These are phyloP conservation scores for Meganola albula DNA, from an alignment of 2,888 invertebrate genomes.

Conservation along the genomic window DNA sequence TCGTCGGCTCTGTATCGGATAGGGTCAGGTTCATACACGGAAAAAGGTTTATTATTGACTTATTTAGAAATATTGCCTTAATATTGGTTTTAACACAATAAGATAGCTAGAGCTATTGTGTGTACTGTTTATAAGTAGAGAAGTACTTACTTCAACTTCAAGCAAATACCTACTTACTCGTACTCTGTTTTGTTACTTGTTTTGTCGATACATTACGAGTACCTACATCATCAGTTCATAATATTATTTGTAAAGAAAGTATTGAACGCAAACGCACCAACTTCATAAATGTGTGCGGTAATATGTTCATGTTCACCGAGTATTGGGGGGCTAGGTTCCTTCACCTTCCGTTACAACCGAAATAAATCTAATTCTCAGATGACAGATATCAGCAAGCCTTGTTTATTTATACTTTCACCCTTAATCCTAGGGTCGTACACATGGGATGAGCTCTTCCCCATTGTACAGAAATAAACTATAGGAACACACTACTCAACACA, in stretches of 20 bases:
- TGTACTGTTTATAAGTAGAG: too few relatives aligned
- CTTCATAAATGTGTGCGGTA: slow-evolving; percentile 14
- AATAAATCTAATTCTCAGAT: slow-evolving; percentile 76
- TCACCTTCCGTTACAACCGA: slow-evolving; percentile 68
- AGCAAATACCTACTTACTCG: too few relatives aligned
- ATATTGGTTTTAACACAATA: too few relatives aligned
- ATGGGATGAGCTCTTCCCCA: slow-evolving; percentile 52
- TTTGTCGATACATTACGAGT: too few relatives aligned
- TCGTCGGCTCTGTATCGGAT: too few relatives aligned
- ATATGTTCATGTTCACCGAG: slow-evolving; percentile 32
- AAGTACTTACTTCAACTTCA: too few relatives aligned
- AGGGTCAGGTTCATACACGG: too few relatives aligned
- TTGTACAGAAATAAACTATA: slow-evolving; percentile 68
- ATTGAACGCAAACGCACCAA: slow-evolving; percentile 4
- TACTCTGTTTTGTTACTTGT: too few relatives aligned
- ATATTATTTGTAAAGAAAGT: neutral
- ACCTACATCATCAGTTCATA: too few relatives aligned
- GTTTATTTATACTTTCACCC: slow-evolving; percentile 76
- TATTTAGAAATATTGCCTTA: too few relatives aligned
- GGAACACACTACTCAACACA: slow-evolving; percentile 56
- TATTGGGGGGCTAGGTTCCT: slow-evolving; percentile 63
- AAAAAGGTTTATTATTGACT: too few relatives aligned
- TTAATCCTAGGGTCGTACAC: slow-evolving; percentile 58
- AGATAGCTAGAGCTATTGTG: too few relatives aligned
- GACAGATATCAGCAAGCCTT: slow-evolving; percentile 76